phyloP scores from a whole-genome alignment of 2,888 invertebrate genomes.

The Ectobius pallidus region DNA sequence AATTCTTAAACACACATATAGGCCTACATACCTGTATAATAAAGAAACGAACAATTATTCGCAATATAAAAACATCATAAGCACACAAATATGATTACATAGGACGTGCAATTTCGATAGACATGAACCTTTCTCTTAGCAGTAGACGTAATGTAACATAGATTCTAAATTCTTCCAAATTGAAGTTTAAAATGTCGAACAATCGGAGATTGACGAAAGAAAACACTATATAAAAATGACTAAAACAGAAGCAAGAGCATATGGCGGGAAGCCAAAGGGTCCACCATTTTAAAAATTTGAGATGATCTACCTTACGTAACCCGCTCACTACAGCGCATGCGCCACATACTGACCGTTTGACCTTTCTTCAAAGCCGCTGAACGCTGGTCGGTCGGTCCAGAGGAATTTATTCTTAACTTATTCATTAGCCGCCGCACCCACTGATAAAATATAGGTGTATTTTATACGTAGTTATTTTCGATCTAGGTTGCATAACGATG shows the following conservation, averaged over 20 bases:
- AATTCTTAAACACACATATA: too few species aligned
- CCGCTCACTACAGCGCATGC: conserved; percentile 8
- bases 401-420: conserved; percentile 35
- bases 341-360: conserved; percentile 36
- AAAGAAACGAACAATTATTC: too few species aligned
- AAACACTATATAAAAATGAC: too few species aligned
- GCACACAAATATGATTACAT: too few species aligned
- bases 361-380: conserved; percentile 27
- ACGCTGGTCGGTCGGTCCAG: not conserved
- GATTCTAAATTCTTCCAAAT: too few species aligned
- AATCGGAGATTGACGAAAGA: too few species aligned
- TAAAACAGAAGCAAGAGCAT: not conserved
- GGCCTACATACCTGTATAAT: too few species aligned
- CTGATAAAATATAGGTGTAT: conserved; percentile 5
- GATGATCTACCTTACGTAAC: conserved; percentile 25
- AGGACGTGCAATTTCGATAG: too few species aligned
- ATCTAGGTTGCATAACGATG: conserved; percentile 25
- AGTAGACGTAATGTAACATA: too few species aligned
- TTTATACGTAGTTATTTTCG: conserved; percentile 27
- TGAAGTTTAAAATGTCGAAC: too few species aligned
- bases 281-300: conserved; percentile 1
- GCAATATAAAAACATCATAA: too few species aligned
- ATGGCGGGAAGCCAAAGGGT: not conserved
- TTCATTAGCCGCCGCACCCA: conserved; percentile 27
- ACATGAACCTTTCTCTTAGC: too few species aligned